Percentiles rank a stretch among this genome's conserved stretches.
Conservation (phyloP, 37 sponge, comb jelly and placozoan species). For the Tethya wilhelma region DNA sequence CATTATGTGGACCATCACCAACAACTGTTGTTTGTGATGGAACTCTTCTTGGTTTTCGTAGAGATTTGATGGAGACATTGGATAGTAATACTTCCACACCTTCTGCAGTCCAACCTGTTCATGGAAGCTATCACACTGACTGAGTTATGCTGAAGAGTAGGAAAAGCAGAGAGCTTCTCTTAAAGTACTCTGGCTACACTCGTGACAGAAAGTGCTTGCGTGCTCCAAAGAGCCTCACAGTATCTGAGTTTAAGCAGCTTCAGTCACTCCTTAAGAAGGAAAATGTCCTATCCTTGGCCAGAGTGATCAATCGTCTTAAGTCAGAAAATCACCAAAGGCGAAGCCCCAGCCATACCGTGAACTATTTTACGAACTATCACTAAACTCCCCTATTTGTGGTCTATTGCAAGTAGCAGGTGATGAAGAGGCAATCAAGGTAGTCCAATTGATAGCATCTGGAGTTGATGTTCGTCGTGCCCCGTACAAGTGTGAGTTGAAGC, state of each 20-base stretch:
- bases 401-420: not conserved
- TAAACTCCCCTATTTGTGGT: not conserved
- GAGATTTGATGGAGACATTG: not conserved
- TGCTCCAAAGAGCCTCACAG: not conserved
- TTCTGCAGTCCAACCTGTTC: not conserved
- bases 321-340: not conserved
- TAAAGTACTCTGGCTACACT: not conserved
- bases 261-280: not conserved
- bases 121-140: not conserved
- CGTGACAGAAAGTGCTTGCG: constrained; percentile 3
- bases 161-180: not conserved
- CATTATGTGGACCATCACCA: constrained; percentile 1
- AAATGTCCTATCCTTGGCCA: not conserved
- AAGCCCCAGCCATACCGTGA: not conserved
- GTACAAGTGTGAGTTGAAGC: too few relatives aligned
- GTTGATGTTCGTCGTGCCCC: not conserved
- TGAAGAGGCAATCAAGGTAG: not conserved
- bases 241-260: not conserved
- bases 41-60: not conserved
- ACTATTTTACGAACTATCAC: not conserved
- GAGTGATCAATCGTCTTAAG: not conserved
- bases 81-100: not conserved
- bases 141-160: not conserved
- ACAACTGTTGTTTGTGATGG: not conserved
- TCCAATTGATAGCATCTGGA: not conserved